Evolutionary conservation across 2,888 invertebrate genomes (phyloP), one percentile per base, ranked within the genome.

Genomic region (Endotricha flammealis): DNA sequence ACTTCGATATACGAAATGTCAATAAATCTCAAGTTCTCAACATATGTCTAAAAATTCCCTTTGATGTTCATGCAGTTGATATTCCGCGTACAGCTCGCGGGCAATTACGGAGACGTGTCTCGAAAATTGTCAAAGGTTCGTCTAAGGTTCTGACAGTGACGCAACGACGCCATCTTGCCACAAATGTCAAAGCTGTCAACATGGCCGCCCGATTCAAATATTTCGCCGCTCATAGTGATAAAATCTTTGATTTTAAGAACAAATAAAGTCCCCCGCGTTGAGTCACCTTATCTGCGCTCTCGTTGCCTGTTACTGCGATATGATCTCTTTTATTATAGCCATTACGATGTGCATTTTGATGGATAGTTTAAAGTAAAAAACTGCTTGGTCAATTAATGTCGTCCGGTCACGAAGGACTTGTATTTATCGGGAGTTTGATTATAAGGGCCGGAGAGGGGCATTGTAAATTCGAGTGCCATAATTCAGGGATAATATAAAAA

Each of bases 1-100:
- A 65, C 57, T 71, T 68, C 70, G 70, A 75, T 65, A 70, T 61
- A 57, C 64, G 53, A 56, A 51, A 58, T 70, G 65, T 74, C 81
- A 60, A 83, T 85, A 85, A 81, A 82, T 83, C 78, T 74, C 77
- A 65, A 85, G 80, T 81, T 83, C 78, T 74, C 77, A 65, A 80
- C 64, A 73, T 74, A 79, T 76, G 81, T 80, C 76, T 80, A 79
- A 74, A 71, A 70, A 20, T 57, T 69, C 73, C 78, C 82, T 86
- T 86, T 86, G 85, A 86, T 83, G 83, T 83, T 75, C 58, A 73
- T 60, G 66, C 58, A 63, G 62, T 60, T 78, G 70, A 73, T 82
- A 85, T 86, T 86, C 85, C 46, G 72, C 57, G 58, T 66, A 65
- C 73, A 67, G 46, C 64, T 50, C 68, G 62, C 64, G 64, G 67